Conservation (phyloP, 2,113 vertebrate species). For the Toxotes chatareus region DNA sequence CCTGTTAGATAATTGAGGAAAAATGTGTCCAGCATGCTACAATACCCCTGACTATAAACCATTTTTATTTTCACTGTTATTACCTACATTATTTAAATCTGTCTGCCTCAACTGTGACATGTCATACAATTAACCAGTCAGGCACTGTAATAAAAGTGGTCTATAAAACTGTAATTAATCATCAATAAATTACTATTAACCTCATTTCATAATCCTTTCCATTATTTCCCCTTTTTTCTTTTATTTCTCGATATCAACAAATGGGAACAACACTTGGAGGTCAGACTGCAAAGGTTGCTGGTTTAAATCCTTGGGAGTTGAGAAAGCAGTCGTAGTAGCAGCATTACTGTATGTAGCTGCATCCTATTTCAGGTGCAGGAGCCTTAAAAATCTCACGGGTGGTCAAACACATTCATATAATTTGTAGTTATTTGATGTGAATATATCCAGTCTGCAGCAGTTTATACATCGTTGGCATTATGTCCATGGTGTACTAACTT, state of each 20-base stretch:
- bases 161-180: slow-evolving; percentile 8
- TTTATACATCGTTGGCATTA: background rate
- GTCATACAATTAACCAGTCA: background rate
- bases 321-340: background rate
- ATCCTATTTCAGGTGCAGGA: no score
- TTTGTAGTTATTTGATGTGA: background rate
- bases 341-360: no score
- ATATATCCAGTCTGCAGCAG: background rate
- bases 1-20: slow-evolving; percentile 22
- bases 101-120: background rate
- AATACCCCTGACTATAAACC: slow-evolving; percentile 19
- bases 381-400: no score
- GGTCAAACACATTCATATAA: background rate
- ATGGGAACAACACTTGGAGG: background rate
- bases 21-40: slow-evolving; percentile 1
- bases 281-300: background rate
- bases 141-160: background rate
- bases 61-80: slow-evolving; percentile 15
- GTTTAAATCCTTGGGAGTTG: no score
- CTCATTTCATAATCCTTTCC: background rate
- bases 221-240: background rate
- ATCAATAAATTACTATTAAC: slow-evolving; percentile 6
- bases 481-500: background rate
- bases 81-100: slow-evolving; percentile 20
- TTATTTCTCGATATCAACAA: background rate